These are phyloP conservation scores for Toxostoma redivivum DNA, from an alignment of 2,113 vertebrate species.

Conservation along the genomic window DNA sequence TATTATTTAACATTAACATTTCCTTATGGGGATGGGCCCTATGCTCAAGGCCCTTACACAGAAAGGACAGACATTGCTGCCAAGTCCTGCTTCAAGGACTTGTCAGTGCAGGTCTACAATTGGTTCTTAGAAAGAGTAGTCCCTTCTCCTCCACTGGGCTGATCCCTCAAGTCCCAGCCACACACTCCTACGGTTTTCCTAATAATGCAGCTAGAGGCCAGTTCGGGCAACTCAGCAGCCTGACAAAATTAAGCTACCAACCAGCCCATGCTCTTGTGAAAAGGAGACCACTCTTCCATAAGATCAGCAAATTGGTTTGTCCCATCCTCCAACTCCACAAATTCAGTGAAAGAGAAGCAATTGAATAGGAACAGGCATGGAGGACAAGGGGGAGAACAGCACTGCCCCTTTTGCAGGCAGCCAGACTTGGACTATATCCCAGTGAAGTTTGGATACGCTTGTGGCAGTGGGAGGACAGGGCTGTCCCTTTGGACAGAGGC, in stretches of 20 bases:
- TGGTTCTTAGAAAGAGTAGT: background rate
- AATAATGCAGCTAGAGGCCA: background rate
- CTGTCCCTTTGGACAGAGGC: background rate
- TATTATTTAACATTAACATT: background rate
- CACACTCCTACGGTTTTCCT: background rate
- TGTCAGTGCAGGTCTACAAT: background rate
- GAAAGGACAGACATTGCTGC: background rate
- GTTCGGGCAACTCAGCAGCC: background rate
- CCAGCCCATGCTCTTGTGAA: background rate
- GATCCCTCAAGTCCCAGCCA: background rate
- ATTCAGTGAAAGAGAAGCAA: background rate
- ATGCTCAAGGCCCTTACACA: background rate
- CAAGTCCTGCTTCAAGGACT: background rate
- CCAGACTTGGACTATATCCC: background rate
- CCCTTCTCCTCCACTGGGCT: background rate
- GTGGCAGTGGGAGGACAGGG: background rate
- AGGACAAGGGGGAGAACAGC: background rate
- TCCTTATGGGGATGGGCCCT: background rate
- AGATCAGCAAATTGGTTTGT: background rate
- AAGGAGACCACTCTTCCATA: background rate
- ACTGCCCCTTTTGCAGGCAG: background rate
- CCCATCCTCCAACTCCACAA: background rate
- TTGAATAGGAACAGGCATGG: background rate
- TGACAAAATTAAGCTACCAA: background rate
- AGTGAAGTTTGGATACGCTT: background rate